Evolutionary conservation across 2,888 invertebrate genomes (phyloP), one percentile per base, ranked within the genome.

Genomic region (Oconnorella tubifera): DNA sequence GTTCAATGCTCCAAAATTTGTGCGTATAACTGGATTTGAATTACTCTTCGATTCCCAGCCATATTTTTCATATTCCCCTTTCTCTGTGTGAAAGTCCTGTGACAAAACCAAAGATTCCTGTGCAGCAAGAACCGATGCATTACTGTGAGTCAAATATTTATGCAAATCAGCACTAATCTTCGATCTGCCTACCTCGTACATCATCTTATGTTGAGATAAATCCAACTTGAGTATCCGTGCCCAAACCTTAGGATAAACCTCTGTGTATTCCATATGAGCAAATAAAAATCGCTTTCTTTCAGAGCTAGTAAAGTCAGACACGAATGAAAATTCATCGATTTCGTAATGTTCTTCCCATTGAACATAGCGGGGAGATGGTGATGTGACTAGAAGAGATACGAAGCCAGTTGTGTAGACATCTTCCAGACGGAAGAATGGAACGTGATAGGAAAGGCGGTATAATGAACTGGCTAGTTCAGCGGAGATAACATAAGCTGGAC

Each of bases 381-480:
- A 19, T 0, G 50, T 14, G 53, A 23, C 53, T 25, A 50, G 1
- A 28, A 60, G 29, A 1, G 49, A n/a, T 19, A 60, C 60, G 50
- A 60, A 60, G 29, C 60, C 60, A 19, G 60, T 60, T 4, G 50
- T 49, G 31, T 60, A 60, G 60, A 60, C 60, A 51, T 60, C 60
- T 23, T 60, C 60, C 50, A 60, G 49, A 2, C 25, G 60, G 60
- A 60, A 60, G 50, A 48, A 50, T 19, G 60, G 60, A 19, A 60
- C 60, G 48, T 50, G 31, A 14, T n/a, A n/a, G 2, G 60, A 48
- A n/a, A 29, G 29, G 10, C 1, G 23, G 50, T 32, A 48, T 28
- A 60, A 3, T 29, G n/a, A n/a, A 25, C 28, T 4, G 51, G 50
- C 60, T 25, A 60, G 40, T n/a, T 27, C 2, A 28, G 29, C 50